Conservation (phyloP, 1,140 invertebrate species). For the Probaryconus sp. region DNA sequence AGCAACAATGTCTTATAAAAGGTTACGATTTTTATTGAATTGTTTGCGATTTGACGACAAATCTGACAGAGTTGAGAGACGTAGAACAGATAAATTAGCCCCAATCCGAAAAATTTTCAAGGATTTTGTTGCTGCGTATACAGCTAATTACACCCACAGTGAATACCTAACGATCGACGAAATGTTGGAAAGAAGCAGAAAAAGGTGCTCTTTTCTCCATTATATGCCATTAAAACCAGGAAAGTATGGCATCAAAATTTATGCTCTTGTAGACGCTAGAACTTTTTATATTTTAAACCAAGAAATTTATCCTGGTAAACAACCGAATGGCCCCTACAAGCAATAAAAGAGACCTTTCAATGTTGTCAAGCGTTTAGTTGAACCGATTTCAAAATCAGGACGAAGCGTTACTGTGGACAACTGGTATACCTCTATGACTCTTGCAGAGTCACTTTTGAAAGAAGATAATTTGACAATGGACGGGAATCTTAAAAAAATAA, state of each 20-base stretch:
- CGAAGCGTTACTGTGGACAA: slow-evolving; percentile 67
- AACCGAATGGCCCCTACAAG: slow-evolving; percentile 48
- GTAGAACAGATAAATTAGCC: slow-evolving; percentile 66
- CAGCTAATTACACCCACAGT: slow-evolving; percentile 54
- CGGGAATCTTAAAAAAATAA: slow-evolving; percentile 67
- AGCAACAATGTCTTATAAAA: slow-evolving; percentile 63
- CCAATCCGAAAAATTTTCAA: slow-evolving; percentile 67
- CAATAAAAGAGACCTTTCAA: slow-evolving; percentile 39
- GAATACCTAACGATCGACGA: slow-evolving; percentile 72
- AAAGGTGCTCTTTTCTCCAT: slow-evolving; percentile 63
- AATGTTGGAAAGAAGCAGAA: slow-evolving; percentile 69
- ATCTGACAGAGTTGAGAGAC: slow-evolving; percentile 54
- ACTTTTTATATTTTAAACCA: slow-evolving; percentile 61
- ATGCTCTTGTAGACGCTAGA: slow-evolving; percentile 52
- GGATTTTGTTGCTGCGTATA: slow-evolving; percentile 52
- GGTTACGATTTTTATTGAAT: slow-evolving; percentile 67
- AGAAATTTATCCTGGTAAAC: slow-evolving; percentile 68
- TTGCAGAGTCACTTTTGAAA: slow-evolving; percentile 56
- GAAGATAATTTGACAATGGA: too few relatives aligned
- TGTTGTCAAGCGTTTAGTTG: slow-evolving; percentile 61
- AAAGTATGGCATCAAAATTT: slow-evolving; percentile 63
- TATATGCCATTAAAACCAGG: slow-evolving; percentile 65
- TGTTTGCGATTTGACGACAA: slow-evolving; percentile 66
- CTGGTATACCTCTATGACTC: slow-evolving; percentile 60
- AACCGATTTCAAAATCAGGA: slow-evolving; percentile 44